Evolutionary conservation across 2,113 vertebrate genomes (phyloP).

Genomic region (Ifrita kowaldi): DNA sequence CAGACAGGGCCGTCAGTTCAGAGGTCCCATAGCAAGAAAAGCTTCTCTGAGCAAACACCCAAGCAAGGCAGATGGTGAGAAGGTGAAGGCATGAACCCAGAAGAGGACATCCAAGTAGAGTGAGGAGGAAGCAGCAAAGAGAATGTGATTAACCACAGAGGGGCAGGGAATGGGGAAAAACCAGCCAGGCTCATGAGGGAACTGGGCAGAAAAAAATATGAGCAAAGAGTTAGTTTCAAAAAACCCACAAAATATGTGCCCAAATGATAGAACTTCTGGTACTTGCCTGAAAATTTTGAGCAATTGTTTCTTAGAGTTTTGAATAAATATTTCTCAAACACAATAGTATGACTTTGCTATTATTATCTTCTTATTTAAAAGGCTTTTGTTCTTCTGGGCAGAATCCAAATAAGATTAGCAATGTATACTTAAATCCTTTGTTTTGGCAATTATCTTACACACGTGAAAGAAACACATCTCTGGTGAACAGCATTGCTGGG

Average conservation of each 20-base stretch:
- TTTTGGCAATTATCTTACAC: not conserved
- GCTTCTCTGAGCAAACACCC: not conserved
- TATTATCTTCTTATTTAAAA: not conserved
- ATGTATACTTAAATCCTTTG: not conserved
- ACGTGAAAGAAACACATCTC: not conserved
- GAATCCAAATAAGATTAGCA: not conserved
- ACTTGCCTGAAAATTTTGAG: not conserved
- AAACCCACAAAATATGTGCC: not conserved
- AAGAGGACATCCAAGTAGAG: not conserved
- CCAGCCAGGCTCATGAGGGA: not conserved
- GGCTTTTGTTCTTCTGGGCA: not conserved
- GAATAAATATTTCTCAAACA: not conserved
- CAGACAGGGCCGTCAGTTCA: not conserved
- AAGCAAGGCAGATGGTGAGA: not conserved
- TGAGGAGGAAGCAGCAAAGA: not conserved
- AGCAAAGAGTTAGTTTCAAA: not conserved
- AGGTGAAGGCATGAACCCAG: not conserved
- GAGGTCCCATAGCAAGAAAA: constrained; percentile 3
- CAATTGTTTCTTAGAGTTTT: not conserved
- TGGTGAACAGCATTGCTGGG: not conserved
- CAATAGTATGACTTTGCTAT: not conserved
- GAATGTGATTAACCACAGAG: not conserved
- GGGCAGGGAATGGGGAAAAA: not conserved
- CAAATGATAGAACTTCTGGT: not conserved
- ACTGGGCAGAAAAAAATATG: not conserved